Evolutionary conservation across 2,113 vertebrate genomes (phyloP).

Genomic region (Tiliqua scincoides): DNA sequence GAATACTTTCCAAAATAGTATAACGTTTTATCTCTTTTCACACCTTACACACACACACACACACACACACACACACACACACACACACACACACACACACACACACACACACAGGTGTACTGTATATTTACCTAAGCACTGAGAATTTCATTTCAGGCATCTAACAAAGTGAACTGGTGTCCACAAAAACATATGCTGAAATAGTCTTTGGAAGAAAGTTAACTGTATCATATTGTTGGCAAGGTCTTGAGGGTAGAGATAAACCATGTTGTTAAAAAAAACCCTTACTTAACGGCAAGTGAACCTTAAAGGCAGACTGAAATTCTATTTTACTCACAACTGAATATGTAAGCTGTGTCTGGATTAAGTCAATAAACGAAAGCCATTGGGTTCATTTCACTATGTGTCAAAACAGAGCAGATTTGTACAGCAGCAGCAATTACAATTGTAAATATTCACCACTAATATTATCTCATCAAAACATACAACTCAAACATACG

Average conservation of each 20-base stretch:
- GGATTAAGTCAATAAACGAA: slow-evolving; percentile 57
- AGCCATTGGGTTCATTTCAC: slow-evolving; percentile 23
- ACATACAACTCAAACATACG: slow-evolving; percentile 46
- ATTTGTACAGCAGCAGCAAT: slow-evolving; percentile 62
- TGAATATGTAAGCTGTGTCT: slow-evolving; percentile 35
- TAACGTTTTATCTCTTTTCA: too few species aligned
- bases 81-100: too few species aligned
- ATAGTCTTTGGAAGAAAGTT: neutral
- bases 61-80: too few species aligned
- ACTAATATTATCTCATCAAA: slow-evolving; percentile 27
- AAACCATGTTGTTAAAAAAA: neutral
- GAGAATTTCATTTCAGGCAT: too few species aligned
- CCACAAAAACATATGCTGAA: too few species aligned
- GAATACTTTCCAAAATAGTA: too few species aligned
- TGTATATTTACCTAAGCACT: too few species aligned
- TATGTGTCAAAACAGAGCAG: slow-evolving; percentile 57
- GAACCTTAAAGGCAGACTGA: slow-evolving; percentile 60
- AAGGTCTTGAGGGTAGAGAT: neutral
- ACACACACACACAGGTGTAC: too few species aligned
- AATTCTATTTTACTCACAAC: slow-evolving; percentile 64
- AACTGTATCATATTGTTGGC: neutral
- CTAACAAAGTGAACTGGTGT: too few species aligned
- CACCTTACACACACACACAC: too few species aligned
- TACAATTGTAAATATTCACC: slow-evolving; percentile 60
- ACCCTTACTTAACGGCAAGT: slow-evolving; percentile 35